Evolutionary conservation across 1,140 invertebrate species (phyloP), one percentile per base, ranked within the genome.

Genomic region (Scaptomyza pallida): DNA sequence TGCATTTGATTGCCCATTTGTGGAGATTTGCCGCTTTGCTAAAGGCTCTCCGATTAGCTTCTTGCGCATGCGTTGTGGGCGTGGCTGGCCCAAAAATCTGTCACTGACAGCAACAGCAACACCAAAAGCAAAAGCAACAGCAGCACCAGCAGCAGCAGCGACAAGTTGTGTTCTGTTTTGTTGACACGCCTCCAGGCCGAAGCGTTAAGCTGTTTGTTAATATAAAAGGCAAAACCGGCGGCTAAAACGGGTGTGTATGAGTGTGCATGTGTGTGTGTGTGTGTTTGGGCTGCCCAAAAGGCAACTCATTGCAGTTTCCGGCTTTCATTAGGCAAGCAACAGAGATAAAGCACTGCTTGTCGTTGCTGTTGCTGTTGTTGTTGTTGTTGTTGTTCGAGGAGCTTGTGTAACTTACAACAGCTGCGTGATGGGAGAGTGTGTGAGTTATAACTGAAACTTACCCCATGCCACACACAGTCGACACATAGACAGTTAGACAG

Each of bases 61-160:
- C 70, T 79, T 79, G 76, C 76, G 76, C 76, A 79, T 79, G 76
- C 76, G 76, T 79, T 79, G 51, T 75, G 76, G 76, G 76, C 75
- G 76, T 79, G 71, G 43, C 63, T n/a, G 0, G 13, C 12, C 1
- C 35, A 0, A 21, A 21, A 45, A 26, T 30, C 15, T 48, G 57
- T 50, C 33, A 60, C 19, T 45, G 54, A 50, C 65, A 69, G 40
- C 17, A 57, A 41, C 63, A 67, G 35, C 26, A 30, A 30, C 26
- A 30, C 5, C 26, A 30, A 30, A 6, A 30, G 26, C 26, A 30
- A 30, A 6, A 30, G 5, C 26, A 30, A 30, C 6, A 30, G 6
- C 17, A 50, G 41, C 52, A 67, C 21, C 65, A 69, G 40, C 17
- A 57, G 40, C 52, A 67, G 21, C 12, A 62, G 40, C 26, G 52